A percentile compares a stretch with the other conserved stretches of the same genome.
These are phyloP conservation scores for Eubasilissa splendida DNA, from an alignment of 2,888 invertebrate species.

Conservation along the genomic window DNA sequence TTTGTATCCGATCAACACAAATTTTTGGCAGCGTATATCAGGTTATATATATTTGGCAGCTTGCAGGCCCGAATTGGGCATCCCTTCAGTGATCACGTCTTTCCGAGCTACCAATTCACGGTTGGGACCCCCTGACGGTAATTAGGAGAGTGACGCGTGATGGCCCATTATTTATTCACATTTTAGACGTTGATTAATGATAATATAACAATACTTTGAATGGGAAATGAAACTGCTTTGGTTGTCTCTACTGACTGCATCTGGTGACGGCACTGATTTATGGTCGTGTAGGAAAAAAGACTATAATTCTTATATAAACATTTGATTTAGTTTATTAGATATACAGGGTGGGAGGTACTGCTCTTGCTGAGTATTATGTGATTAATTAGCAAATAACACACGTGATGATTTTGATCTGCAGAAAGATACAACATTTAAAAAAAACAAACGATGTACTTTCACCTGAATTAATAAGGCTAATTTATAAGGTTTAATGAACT, in stretches of 20 bases:
- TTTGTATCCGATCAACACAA: too few relatives aligned
- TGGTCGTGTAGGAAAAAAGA: conserved; percentile 18
- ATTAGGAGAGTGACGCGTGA: conserved; percentile 54
- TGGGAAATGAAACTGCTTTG: conserved; percentile 49
- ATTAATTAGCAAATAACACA: too few relatives aligned
- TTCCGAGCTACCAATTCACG: conserved; percentile 36
- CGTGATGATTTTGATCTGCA: too few relatives aligned
- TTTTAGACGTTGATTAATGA: conserved; percentile 56
- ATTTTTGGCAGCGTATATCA: background rate
- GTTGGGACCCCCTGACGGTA: conserved; percentile 48
- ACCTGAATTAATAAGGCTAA: too few relatives aligned
- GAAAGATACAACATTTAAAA: too few relatives aligned
- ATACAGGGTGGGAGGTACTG: background rate
- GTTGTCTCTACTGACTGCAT: conserved; percentile 40
- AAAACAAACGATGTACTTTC: too few relatives aligned
- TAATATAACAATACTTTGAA: conserved; percentile 57
- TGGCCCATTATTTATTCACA: conserved; percentile 55
- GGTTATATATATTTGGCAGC: background rate
- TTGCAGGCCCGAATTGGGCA: conserved; percentile 12
- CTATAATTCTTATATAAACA: conserved; percentile 39
- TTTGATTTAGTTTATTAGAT: conserved; percentile 32
- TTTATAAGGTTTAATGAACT: too few relatives aligned
- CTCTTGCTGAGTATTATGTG: too few relatives aligned
- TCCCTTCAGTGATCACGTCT: conserved; percentile 9
- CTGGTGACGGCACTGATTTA: conserved; percentile 41